Conservation (phyloP, 92 coral and sea anemone genomes). For the Phenganax subtilis region DNA sequence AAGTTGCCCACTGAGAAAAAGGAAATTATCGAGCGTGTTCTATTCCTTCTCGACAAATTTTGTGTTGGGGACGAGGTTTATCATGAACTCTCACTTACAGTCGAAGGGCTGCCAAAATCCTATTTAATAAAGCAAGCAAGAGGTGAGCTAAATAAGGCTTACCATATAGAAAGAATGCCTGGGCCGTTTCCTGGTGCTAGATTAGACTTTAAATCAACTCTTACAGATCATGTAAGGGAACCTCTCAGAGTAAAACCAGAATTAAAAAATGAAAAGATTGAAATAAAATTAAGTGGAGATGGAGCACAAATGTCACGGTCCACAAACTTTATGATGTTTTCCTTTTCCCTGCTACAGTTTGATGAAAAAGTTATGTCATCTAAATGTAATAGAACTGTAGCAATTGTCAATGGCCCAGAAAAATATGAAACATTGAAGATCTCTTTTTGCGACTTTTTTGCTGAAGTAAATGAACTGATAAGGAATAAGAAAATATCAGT, state of each 20-base stretch:
- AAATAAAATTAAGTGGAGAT: too few relatives aligned
- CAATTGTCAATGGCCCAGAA: too few relatives aligned
- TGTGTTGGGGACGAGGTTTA: background rate
- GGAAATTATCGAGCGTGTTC: too few relatives aligned
- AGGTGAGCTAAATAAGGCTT: too few relatives aligned
- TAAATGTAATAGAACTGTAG: background rate
- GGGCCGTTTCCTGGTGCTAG: too few relatives aligned
- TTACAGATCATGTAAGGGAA: background rate
- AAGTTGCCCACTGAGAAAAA: background rate
- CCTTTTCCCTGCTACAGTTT: constrained; percentile 43
- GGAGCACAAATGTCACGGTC: constrained; percentile 49
- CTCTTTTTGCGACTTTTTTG: constrained; percentile 24
- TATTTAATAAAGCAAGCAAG: too few relatives aligned
- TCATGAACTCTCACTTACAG: background rate
- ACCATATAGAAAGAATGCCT: too few relatives aligned
- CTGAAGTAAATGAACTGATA: constrained; percentile 42
- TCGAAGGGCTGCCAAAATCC: background rate
- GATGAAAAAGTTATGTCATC: constrained; percentile 55
- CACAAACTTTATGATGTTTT: constrained; percentile 56
- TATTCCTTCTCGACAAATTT: too few relatives aligned
- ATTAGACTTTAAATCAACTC: background rate
- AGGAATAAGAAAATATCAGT: constrained; percentile 32
- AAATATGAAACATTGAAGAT: constrained; percentile 13
- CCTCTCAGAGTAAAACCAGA: background rate
- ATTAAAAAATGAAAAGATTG: background rate